Percentiles rank a stretch among this genome's conserved stretches.
Evolutionary conservation across 2,888 invertebrate species (phyloP).

Genomic region (Phalera bucephala): DNA sequence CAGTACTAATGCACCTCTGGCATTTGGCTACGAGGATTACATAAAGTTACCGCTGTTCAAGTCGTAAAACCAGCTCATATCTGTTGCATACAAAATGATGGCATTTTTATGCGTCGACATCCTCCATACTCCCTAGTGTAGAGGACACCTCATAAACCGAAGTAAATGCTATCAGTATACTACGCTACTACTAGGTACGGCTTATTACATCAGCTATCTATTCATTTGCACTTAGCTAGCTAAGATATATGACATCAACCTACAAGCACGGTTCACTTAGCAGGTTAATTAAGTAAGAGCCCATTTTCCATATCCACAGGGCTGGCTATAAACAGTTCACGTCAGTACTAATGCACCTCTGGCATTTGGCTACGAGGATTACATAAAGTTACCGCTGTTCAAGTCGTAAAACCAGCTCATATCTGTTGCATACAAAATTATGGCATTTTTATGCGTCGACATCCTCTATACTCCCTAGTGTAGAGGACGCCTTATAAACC

Average conservation of each 20-base stretch:
- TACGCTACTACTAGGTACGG: too few species aligned
- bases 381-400: slow-evolving; percentile 2
- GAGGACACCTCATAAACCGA: slow-evolving; percentile 63
- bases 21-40: slow-evolving; percentile 7
- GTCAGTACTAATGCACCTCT: slow-evolving; percentile 23
- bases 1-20: slow-evolving; percentile 25
- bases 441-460: slow-evolving; percentile 64
- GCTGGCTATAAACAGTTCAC: slow-evolving; percentile 20
- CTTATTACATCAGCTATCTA: slow-evolving; percentile 56
- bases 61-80: slow-evolving; percentile 41
- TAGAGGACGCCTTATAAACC: slow-evolving; percentile 63
- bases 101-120: slow-evolving; percentile 65
- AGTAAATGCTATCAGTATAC: slow-evolving; percentile 66
- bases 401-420: slow-evolving; percentile 49
- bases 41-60: slow-evolving; percentile 1
- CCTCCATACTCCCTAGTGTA: too few species aligned
- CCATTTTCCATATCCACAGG: slow-evolving; percentile 5
- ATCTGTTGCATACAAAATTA: slow-evolving; percentile 70
- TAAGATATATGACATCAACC: too few species aligned
- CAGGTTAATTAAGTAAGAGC: too few species aligned
- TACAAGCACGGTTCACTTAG: too few species aligned
- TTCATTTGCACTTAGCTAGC: too few species aligned
- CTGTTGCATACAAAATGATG: slow-evolving; percentile 63
- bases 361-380: slow-evolving; percentile 10
- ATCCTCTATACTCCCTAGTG: slow-evolving; percentile 43